Evolutionary conservation across 2,888 invertebrate genomes (phyloP).

Genomic region (Amorpha juglandis): DNA sequence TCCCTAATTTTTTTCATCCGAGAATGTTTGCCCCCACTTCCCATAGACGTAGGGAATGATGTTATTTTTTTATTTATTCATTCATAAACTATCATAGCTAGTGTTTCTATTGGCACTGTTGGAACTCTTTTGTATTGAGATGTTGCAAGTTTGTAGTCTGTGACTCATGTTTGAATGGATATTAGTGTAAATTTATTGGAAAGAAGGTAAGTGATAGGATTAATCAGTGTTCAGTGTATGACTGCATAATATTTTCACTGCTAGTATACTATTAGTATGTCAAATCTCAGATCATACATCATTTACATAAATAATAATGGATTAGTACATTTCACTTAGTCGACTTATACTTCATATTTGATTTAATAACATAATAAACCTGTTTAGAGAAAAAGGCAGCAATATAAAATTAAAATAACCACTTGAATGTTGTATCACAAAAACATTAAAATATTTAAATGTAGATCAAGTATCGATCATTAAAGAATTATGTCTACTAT

Average conservation of each 20-base stretch:
- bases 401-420: no score
- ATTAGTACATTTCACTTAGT: no score
- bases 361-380: no score
- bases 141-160: slow-evolving; percentile 70
- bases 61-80: slow-evolving; percentile 63
- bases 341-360: no score
- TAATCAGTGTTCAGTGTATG: slow-evolving; percentile 40
- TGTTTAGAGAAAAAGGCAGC: no score
- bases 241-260: slow-evolving; percentile 49
- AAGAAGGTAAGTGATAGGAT: slow-evolving; percentile 62
- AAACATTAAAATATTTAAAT: no score
- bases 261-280: slow-evolving; percentile 1
- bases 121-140: slow-evolving; percentile 69
- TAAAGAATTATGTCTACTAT: no score
- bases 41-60: slow-evolving; percentile 80
- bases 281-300: no score
- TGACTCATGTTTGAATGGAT: slow-evolving; percentile 48
- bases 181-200: slow-evolving; percentile 29
- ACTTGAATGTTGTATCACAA: no score
- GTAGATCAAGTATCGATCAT: no score
- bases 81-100: slow-evolving; percentile 76
- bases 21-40: slow-evolving; percentile 86
- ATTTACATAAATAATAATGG: no score
- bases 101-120: slow-evolving; percentile 70
- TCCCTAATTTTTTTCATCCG: slow-evolving; percentile 62